Evolutionary conservation across 1,140 invertebrate genomes (phyloP), one percentile per base, ranked within the genome.

Genomic region (Chymomyza costata): DNA sequence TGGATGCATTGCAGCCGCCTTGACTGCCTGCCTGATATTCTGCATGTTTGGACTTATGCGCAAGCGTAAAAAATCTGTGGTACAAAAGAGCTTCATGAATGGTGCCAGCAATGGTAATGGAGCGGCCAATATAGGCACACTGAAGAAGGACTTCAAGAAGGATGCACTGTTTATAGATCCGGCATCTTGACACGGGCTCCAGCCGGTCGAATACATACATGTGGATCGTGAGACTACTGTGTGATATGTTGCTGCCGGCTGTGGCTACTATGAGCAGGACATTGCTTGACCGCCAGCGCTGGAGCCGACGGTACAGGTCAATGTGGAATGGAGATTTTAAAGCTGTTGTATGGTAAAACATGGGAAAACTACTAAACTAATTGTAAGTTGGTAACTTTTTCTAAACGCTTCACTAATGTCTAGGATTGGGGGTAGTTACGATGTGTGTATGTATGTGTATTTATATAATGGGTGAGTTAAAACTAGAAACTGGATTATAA

Each of bases 141-240:
- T 88, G 74, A 69, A 83, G 58, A 83, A 83, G 64, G 83, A 83
- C 28, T 82, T 87, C 40, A 84, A 86, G 52, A 87, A 88, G 28
- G 89, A 90, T 71, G 88, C 90, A 40, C 86, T 90, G 49, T 87
- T 90, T 63, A 87, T 89, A 61, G 90, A 89, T 69, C 87, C 88
- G 10, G 87, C 86, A 82, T 94, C 93, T 91, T 94, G 93, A 91
- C 93, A 93, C 68, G 91, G 91, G 84, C 90, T 92, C 86, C 92
- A 93, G 86, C 93, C 92, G 89, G 93, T 95, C 88, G 93, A 95
- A 84, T 94, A 93, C 84, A 94, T 94, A 80, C 92, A 94, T 87
- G 92, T 94, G 85, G 93, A 95, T 88, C 91, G 93, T 83, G 93
- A 94, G 87, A 94, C 93, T 69, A 94, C 93, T 58, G 93, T 95